phyloP scores from a whole-genome alignment of 2,888 invertebrate genomes.

The Ceramica pisi region DNA sequence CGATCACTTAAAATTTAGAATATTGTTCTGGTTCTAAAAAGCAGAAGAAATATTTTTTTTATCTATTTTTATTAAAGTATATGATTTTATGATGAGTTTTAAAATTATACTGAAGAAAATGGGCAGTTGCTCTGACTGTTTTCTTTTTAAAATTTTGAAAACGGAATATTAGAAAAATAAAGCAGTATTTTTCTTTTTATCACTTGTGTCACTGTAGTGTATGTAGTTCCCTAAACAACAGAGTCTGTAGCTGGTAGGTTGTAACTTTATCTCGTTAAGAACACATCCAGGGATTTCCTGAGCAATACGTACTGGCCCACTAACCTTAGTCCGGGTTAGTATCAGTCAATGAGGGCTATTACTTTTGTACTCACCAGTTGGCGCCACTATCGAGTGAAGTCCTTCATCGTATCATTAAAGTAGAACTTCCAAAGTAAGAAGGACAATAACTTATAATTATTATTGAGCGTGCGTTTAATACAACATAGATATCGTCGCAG shows the following conservation, averaged over 20 bases:
- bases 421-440: too few relatives aligned
- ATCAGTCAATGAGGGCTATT: too few relatives aligned
- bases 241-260: constrained; percentile 1
- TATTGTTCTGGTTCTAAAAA: constrained; percentile 28
- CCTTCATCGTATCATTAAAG: too few relatives aligned
- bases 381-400: too few relatives aligned
- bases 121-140: not conserved
- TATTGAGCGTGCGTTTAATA: too few relatives aligned
- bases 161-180: constrained; percentile 23
- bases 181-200: not conserved
- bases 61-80: constrained; percentile 51
- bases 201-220: not conserved
- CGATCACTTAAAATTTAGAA: constrained; percentile 42
- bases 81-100: constrained; percentile 64
- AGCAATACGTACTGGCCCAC: too few relatives aligned
- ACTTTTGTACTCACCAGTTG: too few relatives aligned
- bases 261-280: too few relatives aligned
- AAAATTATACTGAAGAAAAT: constrained; percentile 58
- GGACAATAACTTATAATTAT: too few relatives aligned
- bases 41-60: constrained; percentile 51
- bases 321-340: not conserved
- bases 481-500: too few relatives aligned
- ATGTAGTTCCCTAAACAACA: not conserved
- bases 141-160: constrained; percentile 29
- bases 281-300: not conserved